Evolutionary conservation across 2,797 vertebrate species (phyloP).

Genomic region (Mycteria americana): DNA sequence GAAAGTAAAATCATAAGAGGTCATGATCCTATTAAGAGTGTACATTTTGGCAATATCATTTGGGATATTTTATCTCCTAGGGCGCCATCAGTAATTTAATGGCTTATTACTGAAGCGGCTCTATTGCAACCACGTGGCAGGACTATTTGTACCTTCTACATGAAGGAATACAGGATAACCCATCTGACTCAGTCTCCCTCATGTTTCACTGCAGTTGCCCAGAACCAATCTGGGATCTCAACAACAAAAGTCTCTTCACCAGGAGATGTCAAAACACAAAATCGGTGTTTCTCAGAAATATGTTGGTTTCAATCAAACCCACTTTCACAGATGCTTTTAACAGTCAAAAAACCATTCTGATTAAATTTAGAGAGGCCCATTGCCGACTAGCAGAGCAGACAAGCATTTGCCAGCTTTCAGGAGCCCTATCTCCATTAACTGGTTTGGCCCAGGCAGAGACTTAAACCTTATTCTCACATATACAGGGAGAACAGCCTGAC

Average conservation of each 20-base stretch:
- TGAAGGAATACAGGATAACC: background rate
- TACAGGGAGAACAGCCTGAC: background rate
- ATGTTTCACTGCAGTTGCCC: background rate
- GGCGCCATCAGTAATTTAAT: background rate
- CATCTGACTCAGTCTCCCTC: background rate
- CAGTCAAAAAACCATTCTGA: background rate
- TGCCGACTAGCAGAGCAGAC: background rate
- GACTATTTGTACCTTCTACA: background rate
- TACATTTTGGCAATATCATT: background rate
- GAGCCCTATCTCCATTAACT: background rate
- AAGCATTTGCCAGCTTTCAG: background rate
- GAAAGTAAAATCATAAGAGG: constrained; percentile 1
- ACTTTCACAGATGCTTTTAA: background rate
- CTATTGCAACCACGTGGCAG: background rate
- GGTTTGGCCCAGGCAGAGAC: rapidly evolving
- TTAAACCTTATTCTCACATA: background rate
- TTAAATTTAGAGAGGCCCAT: background rate
- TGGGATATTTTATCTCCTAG: background rate
- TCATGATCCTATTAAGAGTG: background rate
- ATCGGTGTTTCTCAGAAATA: background rate
- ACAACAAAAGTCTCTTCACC: background rate
- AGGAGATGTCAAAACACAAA: background rate
- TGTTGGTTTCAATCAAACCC: background rate
- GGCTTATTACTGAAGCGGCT: background rate
- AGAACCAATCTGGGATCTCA: background rate